Evolutionary conservation across 2,113 vertebrate species (phyloP).

Genomic region (Tupaia chinensis): DNA sequence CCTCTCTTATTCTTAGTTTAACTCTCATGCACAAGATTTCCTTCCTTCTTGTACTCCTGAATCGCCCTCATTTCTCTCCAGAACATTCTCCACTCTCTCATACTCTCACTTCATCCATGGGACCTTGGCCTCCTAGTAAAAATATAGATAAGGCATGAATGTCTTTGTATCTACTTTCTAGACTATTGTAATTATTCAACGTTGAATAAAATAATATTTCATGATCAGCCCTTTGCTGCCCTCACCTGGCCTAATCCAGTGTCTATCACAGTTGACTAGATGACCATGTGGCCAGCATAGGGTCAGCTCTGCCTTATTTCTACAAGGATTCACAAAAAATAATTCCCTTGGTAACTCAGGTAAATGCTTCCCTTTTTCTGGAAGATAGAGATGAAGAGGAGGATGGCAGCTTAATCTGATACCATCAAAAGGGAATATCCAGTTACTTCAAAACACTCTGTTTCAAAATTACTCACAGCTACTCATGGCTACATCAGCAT

Average conservation of each 20-base stretch:
- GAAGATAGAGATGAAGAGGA: neutral
- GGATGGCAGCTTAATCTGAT: neutral
- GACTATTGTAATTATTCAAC: neutral
- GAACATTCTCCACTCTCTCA: neutral
- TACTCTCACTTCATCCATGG: neutral
- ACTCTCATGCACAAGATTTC: neutral
- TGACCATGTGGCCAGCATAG: neutral
- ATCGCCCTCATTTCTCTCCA: neutral
- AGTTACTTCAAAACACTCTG: neutral
- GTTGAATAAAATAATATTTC: neutral
- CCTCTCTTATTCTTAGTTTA: conserved; percentile 1
- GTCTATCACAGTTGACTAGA: neutral
- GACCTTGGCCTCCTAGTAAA: conserved; percentile 16
- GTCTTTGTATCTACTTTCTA: conserved; percentile 13
- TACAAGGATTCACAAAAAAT: conserved; percentile 1
- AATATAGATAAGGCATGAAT: neutral
- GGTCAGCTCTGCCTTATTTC: neutral
- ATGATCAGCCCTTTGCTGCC: conserved; percentile 62
- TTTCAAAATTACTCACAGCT: conserved; percentile 10
- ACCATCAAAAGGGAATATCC: neutral
- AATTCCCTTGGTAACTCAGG: neutral
- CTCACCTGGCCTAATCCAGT: conserved; percentile 50
- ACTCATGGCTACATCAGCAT: neutral
- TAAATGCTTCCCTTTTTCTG: neutral
- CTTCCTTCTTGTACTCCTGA: neutral